Conservation (phyloP, 2,888 invertebrate species). For the Pherbina coryleti region DNA sequence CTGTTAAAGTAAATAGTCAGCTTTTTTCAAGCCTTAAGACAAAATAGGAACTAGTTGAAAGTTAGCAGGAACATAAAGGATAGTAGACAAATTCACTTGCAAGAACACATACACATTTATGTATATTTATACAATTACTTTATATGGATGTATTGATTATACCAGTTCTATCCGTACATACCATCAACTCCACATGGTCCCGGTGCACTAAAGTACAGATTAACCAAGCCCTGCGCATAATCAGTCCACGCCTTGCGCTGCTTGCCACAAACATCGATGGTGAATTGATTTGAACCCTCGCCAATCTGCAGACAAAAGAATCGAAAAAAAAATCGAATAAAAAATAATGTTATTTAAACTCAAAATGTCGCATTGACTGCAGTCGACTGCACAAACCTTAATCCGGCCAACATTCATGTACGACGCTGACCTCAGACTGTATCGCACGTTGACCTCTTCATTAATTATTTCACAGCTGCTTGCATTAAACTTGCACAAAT, state of each 20-base stretch:
- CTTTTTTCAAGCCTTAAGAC: too few relatives aligned
- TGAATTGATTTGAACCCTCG: constrained; percentile 51
- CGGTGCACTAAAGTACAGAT: constrained; percentile 63
- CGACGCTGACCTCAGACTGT: constrained; percentile 60
- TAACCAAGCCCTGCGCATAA: constrained; percentile 66
- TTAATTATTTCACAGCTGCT: constrained; percentile 66
- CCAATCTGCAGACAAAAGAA: constrained; percentile 53
- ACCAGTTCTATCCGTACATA: constrained; percentile 52
- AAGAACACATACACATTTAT: too few relatives aligned
- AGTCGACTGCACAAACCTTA: constrained; percentile 55
- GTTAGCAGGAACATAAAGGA: too few relatives aligned
- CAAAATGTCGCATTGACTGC: neutral
- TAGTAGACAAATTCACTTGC: too few relatives aligned
- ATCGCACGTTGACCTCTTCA: constrained; percentile 60
- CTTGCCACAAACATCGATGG: constrained; percentile 61
- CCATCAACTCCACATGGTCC: constrained; percentile 63
- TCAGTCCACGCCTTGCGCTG: constrained; percentile 64
- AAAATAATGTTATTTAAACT: neutral
- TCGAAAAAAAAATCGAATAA: constrained; percentile 8
- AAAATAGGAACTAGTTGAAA: too few relatives aligned
- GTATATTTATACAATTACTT: too few relatives aligned
- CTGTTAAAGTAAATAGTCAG: too few relatives aligned
- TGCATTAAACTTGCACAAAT: constrained; percentile 61
- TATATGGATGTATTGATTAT: too few relatives aligned
- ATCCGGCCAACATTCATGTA: constrained; percentile 64